A percentile compares a stretch with the other conserved stretches of the same genome.
Evolutionary conservation across 2,113 vertebrate species (phyloP).

Genomic region (Clarias gariepinus): DNA sequence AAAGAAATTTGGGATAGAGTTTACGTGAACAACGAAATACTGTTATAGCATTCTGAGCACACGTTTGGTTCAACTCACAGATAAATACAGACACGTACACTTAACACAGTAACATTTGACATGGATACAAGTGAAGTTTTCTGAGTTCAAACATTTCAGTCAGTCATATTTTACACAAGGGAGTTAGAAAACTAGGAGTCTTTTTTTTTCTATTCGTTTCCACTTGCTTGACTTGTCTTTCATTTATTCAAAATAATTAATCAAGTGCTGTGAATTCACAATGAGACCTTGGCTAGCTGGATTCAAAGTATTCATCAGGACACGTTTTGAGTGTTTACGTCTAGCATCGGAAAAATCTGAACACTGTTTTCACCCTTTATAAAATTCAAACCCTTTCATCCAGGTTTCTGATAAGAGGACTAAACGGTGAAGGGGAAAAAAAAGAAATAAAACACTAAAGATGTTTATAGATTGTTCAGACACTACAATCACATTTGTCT

Average conservation of each 20-base stretch:
- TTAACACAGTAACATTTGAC: conserved; percentile 27
- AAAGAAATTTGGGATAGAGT: not conserved
- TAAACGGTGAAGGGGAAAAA: not conserved
- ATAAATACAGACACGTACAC: conserved; percentile 24
- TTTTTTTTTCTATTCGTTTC: conserved; percentile 2
- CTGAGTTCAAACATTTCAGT: conserved; percentile 6
- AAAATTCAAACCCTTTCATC: not conserved
- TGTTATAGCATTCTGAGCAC: not conserved
- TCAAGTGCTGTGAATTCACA: conserved; percentile 1
- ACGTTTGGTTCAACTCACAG: conserved; percentile 17
- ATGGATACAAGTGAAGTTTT: conserved; percentile 27
- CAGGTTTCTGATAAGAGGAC: conserved; percentile 3
- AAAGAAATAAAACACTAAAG: not conserved
- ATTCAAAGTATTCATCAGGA: not conserved
- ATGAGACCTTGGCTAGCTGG: not conserved
- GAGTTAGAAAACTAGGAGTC: conserved; percentile 18
- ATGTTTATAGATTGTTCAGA: conserved; percentile 18
- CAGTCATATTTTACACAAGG: not conserved
- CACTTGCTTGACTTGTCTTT: not conserved
- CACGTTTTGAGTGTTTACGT: not conserved
- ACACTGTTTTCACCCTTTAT: not conserved
- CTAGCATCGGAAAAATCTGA: not conserved
- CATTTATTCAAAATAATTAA: conserved; percentile 16
- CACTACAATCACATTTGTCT: conserved; percentile 32
- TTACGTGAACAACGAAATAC: not conserved